Evolutionary conservation across 2,113 vertebrate species (phyloP).

Genomic region (Syngnathus typhle): DNA sequence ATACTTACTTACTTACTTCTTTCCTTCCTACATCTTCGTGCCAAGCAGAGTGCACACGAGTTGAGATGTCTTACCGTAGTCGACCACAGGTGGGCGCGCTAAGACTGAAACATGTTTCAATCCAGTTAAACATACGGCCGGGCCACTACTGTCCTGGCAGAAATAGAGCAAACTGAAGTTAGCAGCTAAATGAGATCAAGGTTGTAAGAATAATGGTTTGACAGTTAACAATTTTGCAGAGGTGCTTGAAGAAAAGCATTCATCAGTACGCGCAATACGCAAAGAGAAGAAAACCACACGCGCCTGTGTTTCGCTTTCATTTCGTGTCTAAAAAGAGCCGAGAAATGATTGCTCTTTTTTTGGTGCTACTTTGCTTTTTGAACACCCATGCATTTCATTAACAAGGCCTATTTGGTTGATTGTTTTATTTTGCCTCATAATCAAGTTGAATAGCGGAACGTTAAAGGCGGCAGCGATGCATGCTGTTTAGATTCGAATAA

Average conservation of each 20-base stretch:
- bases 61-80: background rate
- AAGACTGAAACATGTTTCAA: conserved; percentile 9
- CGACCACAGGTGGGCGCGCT: conserved; percentile 44
- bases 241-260: background rate
- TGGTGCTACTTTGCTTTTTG: conserved; percentile 19
- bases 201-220: background rate
- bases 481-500: background rate
- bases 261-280: conserved; percentile 3
- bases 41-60: background rate
- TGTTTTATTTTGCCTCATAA: background rate
- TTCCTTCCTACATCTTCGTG: no score
- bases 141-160: background rate
- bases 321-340: background rate
- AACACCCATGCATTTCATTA: conserved; percentile 27
- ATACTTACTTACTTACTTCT: no score
- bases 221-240: background rate
- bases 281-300: background rate
- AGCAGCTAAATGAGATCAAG: conserved; percentile 1
- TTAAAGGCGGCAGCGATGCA: conserved; percentile 13
- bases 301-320: background rate
- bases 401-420: background rate
- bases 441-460: background rate
- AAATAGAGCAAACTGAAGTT: background rate
- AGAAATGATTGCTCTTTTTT: background rate
- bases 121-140: no score